Evolutionary conservation across 2,113 vertebrate genomes (phyloP), one percentile per base, ranked within the genome.

Genomic region (Lophotis ruficrista): DNA sequence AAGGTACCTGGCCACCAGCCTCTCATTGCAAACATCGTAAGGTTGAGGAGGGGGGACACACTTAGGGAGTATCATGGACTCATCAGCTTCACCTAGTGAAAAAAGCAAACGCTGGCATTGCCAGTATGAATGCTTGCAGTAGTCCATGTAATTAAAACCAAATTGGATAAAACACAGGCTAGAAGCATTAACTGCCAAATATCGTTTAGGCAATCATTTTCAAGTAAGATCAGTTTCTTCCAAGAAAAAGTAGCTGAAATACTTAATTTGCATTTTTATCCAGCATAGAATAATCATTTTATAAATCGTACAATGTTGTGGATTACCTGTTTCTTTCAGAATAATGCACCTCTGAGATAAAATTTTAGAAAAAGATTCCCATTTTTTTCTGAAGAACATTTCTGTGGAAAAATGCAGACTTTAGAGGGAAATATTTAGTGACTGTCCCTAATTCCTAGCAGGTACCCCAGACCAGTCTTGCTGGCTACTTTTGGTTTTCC

Each of bases 41-140:
- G n/a, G 41, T 10, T 25, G 3, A 38, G 47, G 4, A 43, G 0
- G 14, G 17, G 16, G 22, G 60, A 50, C 25, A 16, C 4, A 0
- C 12, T 8, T 11, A 2, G 0, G 35, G 66, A 65, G 9, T 12
- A 2, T 77, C 47, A 4, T 1, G n/a, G 60, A 37, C 14, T 73
- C 56, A 24, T 47, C 80, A n/a, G 72, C 80, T 92, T 94, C 80
- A 35, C 65, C 41, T 4, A 6, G 30, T 0, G 1, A 31, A 9
- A 47, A 73, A 70, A 28, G 7, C 41, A 77, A 65, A 77, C 41
- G 45, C 16, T 69, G 41, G 15, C 3, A 1, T 65, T 69, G 45
- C 78, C 31, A 25, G 23, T n/a, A 47, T 58, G 62, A 90, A 76
- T 0, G 1, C 37, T 76, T 83, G 71, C 25, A 66, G 61, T 66